These are phyloP conservation scores for Pelvicachromis taeniatus DNA, from an alignment of 2,113 vertebrate species.

Conservation along the genomic window DNA sequence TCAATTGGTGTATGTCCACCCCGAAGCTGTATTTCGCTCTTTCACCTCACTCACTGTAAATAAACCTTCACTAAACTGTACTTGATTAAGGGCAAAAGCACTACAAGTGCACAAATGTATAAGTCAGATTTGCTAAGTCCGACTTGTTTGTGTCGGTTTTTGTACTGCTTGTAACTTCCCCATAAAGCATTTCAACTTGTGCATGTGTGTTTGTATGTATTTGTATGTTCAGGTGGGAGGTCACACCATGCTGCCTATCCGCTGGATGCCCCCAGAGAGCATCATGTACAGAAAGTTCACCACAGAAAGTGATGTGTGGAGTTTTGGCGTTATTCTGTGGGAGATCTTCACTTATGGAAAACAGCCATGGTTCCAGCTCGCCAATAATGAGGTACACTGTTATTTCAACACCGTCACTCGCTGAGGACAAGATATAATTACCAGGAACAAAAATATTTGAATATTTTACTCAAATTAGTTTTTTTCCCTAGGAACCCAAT, in stretches of 20 bases:
- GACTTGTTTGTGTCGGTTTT: background rate
- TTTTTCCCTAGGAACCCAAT: background rate
- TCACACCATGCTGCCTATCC: background rate
- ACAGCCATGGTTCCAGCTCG: slow-evolving; percentile 98
- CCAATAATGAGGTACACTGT: slow-evolving; percentile 89
- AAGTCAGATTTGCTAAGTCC: background rate
- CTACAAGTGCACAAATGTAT: too few species aligned
- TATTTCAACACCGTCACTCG: background rate
- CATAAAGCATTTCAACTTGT: background rate
- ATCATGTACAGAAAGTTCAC: background rate
- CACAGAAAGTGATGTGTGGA: slow-evolving; percentile 98
- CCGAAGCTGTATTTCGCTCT: too few species aligned
- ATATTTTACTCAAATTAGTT: background rate
- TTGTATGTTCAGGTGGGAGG: background rate
- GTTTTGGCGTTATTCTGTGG: slow-evolving; percentile 97
- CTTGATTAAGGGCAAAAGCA: too few species aligned
- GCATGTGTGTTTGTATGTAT: background rate
- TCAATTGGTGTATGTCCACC: too few species aligned
- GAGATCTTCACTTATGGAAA: slow-evolving; percentile 99
- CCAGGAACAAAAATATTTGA: background rate
- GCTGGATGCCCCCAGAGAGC: background rate
- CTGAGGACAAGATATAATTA: background rate
- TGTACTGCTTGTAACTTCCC: background rate
- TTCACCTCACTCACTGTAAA: too few species aligned
- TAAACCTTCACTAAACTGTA: too few species aligned